Evolutionary conservation across 35 echinoderm and acorn worm genomes (phyloP), one percentile per base, ranked within the genome.

Genomic region (Amphiura filiformis): DNA sequence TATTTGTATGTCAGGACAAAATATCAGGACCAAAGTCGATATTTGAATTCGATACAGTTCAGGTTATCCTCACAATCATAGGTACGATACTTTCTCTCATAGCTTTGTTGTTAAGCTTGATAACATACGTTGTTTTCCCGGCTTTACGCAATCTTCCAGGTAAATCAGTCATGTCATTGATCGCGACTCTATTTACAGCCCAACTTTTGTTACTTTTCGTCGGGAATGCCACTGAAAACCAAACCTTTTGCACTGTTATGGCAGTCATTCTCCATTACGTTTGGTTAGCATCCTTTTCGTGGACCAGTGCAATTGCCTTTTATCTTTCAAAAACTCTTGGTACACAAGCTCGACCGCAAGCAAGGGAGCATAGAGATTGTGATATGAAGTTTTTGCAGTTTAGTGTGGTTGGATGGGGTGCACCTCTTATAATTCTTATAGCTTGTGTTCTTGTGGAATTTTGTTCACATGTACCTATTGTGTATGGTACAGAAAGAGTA

Each of bases 271-370:
- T 87, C 13, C 91, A 93, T 44, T 93, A 93, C 64, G 30, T 61
- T 31, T 88, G 85, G 65, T 49, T 93, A 2, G 33, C 78, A 26
- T 79, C 86, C 31, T 93, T 93, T 70, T 77, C 57, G n/a, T 93
- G 91, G 91, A 93, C 86, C 35, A 93, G 88, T 78, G 86, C 82
- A 0, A 64, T 93, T 31, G 91, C 91, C 0, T 93, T 93, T 35
- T 79, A 93, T 65, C 57, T 93, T 22, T 75, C 85, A 20, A n/a
- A 78, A 26, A 92, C 85, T 31, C 81, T 93, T 0, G 89, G 89
- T 3, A 76, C 89, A 0, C 38, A 41, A 37, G 89, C 89, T 13
- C 38, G 82, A 18, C 82, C 81, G 47, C 44, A 86, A 75, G 56
- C 86, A 22, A 36, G 31, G 39, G 31, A 36, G 35, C 38, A 79